A percentile compares a stretch with the other conserved stretches of the same genome.
phyloP scores from a whole-genome alignment of 92 coral and sea anemone species.

The Epizoanthus scotinus region DNA sequence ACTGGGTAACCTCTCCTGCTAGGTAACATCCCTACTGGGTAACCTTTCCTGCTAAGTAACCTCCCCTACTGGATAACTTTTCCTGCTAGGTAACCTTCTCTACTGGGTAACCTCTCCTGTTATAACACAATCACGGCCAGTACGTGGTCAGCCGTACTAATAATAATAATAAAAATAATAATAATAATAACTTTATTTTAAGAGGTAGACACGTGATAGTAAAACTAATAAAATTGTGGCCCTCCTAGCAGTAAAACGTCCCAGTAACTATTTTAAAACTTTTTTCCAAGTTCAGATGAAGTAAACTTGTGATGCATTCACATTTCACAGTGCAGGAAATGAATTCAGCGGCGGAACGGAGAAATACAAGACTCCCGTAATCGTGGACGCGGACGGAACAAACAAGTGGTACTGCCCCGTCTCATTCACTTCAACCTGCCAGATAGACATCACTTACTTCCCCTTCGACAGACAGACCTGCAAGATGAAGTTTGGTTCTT shows the following conservation, averaged over 20 bases:
- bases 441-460: conserved; percentile 84
- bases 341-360: conserved; percentile 93
- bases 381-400: conserved; percentile 69
- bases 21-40: not conserved
- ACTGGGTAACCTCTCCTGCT: not conserved
- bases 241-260: too few relatives aligned
- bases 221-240: too few relatives aligned
- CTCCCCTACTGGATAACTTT: not conserved
- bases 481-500: conserved; percentile 89
- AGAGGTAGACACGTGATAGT: too few relatives aligned
- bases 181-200: too few relatives aligned
- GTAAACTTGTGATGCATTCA: too few relatives aligned
- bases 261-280: not conserved
- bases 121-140: too few relatives aligned
- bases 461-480: conserved; percentile 94
- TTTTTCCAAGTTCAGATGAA: too few relatives aligned
- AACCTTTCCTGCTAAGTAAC: not conserved
- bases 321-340: conserved; percentile 84
- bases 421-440: conserved; percentile 93
- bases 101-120: not conserved
- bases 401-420: conserved; percentile 91
- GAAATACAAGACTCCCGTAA: conserved; percentile 93
- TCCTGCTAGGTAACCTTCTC: not conserved
- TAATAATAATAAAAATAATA: too few relatives aligned
- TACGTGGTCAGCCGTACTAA: too few relatives aligned